Evolutionary conservation across 92 coral and sea anemone species (phyloP), one percentile per base, ranked within the genome.

Genomic region (Porites evermanni): DNA sequence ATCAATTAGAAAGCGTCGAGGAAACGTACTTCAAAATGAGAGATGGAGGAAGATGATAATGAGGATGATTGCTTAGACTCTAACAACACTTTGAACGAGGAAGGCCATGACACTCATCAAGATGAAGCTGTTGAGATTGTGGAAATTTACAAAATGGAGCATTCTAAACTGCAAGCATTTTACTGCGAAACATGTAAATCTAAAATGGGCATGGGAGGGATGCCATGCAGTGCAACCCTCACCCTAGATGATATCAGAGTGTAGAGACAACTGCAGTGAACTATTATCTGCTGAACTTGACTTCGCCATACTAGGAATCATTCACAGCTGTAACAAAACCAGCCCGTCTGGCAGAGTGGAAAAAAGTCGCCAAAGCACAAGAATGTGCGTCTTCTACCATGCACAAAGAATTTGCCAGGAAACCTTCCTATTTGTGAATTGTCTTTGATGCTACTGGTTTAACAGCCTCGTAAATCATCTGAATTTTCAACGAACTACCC

Each of bases 271-370:
- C 60, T 79, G 84, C 84, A 64, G 58, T 26, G 84, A 79, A 79
- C 73, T 66, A 23, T 63, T 51, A 50, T 79, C 58, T 21, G 38
- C 70, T 24, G 70, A 50, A 13, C 72, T 79, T 13, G 84, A 79
- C 29, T 44, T 20, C 32, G 50, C 29, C 29, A 44, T 67, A 8
- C 72, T 67, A 1, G 50, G 72, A 67, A 64, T 64, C 74, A 72
- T 72, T 47, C 84, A 79, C 38, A 68, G 76, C 64, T 81, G 86
- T 21, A 53, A 70, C 75, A 52, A 68, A 68, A 53, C 75, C 59
- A 81, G 77, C 59, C 50, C 51, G 64, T 81, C 78, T 19, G 86
- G 86, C 59, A 81, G 86, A 81, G 44, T 54, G 76, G 86, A 81
- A 69, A 81, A 53, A 63, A 67, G 26, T 50, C 77, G 77, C 29